Evolutionary conservation across 2,797 vertebrate genomes (phyloP), one percentile per base, ranked within the genome.

Genomic region (Otolemur crassicaudatus): DNA sequence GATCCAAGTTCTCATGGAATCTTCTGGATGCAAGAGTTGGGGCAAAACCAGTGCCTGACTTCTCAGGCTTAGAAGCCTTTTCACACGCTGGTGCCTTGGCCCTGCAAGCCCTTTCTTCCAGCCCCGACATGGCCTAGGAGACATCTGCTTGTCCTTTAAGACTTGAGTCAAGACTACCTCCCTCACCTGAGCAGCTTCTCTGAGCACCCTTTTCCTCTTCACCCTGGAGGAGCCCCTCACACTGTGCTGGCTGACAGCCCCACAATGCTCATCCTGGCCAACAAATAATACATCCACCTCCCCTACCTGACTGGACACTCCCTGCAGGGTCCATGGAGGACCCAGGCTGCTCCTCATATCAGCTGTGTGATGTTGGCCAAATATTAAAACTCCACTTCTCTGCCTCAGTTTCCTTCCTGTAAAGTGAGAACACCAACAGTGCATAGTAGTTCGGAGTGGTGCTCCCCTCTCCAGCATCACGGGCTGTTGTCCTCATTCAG

Each of bases 231-330:
- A 65, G 87, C 23, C 11, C 23, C 72, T 17, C 20, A 11, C 14
- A n/a, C 90, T 31, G 40, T 16, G 80, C n/a, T 46, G 3, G 4
- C 56, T 46, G 12, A 23, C 34, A 70, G n/a, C 46, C 53, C 43
- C 13, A 3, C 0, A 1, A 14, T 40, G 7, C 40, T 60, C 49
- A 14, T 22, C 76, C 23, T 0, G 49, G 31, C 79, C 2, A 34
- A 11, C n/a, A 3, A 29, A 34, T 0, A 83, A 31, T 0, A 29
- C 1, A 16, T 2, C 0, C 3, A 1, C 34, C 29, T 22, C 25
- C 3, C 1, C 49, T 2, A 79, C 25, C 19, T 17, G 23, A 14
- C 90, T 67, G n/a, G 67, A 29, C 1, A 0, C 7, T 61, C n/a
- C 29, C 14, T 2, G 10, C 60, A 27, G 16, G 34, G 13, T 40